Percentiles rank a stretch among this genome's conserved stretches.
These are phyloP conservation scores for Himalopsyche tibetana DNA, from an alignment of 2,888 invertebrate species.

Conservation along the genomic window DNA sequence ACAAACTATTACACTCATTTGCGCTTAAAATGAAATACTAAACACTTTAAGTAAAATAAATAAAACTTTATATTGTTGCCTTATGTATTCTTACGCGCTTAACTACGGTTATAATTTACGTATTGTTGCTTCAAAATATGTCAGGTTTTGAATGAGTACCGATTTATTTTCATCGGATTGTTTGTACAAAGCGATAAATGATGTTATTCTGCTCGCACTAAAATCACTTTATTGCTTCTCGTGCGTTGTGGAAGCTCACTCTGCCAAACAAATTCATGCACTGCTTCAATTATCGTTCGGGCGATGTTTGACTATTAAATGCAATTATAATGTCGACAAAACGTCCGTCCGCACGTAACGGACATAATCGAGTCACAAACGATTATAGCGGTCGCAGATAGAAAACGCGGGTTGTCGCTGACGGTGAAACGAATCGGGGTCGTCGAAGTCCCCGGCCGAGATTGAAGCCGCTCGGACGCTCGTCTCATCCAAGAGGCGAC, in stretches of 20 bases:
- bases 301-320: neutral
- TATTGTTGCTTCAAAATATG: neutral
- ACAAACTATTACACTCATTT: neutral
- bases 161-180: neutral
- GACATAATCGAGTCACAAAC: constrained; percentile 11
- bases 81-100: too few species aligned
- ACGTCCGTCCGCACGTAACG: constrained; percentile 7
- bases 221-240: neutral
- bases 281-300: neutral
- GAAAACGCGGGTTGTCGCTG: neutral
- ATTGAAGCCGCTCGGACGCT: neutral
- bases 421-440: neutral
- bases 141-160: neutral
- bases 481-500: constrained; percentile 8
- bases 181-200: neutral
- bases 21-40: too few species aligned
- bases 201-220: neutral
- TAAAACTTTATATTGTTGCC: too few species aligned
- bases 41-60: too few species aligned
- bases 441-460: neutral
- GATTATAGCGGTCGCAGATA: neutral
- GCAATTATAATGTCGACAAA: neutral
- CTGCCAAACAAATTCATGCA: neutral
- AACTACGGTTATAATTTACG: neutral
- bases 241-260: neutral